phyloP scores from a whole-genome alignment of 2,888 invertebrate species.

The Mechanitis messenoides region DNA sequence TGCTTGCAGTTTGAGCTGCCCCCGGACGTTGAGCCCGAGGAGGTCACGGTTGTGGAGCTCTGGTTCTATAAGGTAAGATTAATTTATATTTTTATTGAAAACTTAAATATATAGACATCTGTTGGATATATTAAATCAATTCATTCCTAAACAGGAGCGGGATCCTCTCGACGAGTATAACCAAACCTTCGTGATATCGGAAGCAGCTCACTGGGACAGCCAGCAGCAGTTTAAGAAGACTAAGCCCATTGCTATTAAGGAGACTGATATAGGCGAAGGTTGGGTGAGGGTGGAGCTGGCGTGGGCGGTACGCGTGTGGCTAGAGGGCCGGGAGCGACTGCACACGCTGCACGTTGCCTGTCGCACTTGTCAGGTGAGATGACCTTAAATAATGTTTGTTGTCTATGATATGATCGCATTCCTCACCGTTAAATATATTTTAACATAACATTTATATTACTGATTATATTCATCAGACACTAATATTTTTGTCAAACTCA shows the following conservation, averaged over 20 bases:
- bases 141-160: constrained; percentile 54
- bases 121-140: not conserved
- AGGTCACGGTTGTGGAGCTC: constrained; percentile 85
- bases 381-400: not conserved
- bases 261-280: constrained; percentile 84
- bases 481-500: too few species aligned
- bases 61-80: constrained; percentile 84
- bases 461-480: too few species aligned
- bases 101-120: not conserved
- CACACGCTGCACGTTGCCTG: constrained; percentile 87
- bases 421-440: too few species aligned
- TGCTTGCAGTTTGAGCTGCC: constrained; percentile 88
- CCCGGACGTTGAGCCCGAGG: constrained; percentile 83
- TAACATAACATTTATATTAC: too few species aligned
- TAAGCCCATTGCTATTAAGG: constrained; percentile 86
- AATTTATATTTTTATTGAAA: not conserved
- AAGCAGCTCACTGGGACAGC: constrained; percentile 85
- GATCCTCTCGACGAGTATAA: constrained; percentile 80
- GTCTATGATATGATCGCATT: too few species aligned
- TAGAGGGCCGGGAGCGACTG: constrained; percentile 80
- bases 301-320: constrained; percentile 85
- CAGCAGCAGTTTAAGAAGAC: constrained; percentile 84
- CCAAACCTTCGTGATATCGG: constrained; percentile 86
- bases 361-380: constrained; percentile 80
- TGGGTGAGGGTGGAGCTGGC: constrained; percentile 89